phyloP scores from a whole-genome alignment of 2,888 invertebrate species.

The Mythimna pallens region DNA sequence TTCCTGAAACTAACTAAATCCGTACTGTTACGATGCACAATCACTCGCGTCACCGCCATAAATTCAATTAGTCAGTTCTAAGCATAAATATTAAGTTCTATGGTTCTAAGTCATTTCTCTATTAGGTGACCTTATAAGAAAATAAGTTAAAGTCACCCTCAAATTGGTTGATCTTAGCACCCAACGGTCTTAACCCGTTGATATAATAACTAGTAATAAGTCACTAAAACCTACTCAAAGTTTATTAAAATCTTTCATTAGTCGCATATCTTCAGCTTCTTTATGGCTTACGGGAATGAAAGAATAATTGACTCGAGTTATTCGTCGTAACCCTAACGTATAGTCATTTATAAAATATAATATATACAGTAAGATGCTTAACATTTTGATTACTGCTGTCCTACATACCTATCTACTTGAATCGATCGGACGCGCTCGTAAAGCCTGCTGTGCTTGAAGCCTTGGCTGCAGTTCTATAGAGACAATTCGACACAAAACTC shows the following conservation, averaged over 20 bases:
- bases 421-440: neutral
- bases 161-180: neutral
- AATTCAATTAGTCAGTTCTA: slow-evolving; percentile 5
- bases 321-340: slow-evolving; percentile 5
- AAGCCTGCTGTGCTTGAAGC: neutral
- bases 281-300: slow-evolving; percentile 16
- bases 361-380: neutral
- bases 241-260: slow-evolving; percentile 10
- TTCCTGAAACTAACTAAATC: neutral
- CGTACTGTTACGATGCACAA: slow-evolving; percentile 1
- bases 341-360: neutral
- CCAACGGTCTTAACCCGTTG: neutral
- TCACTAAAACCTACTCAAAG: neutral
- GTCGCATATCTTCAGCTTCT: slow-evolving; percentile 21
- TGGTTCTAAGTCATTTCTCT: neutral
- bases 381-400: neutral
- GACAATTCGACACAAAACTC: neutral
- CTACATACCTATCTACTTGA: neutral
- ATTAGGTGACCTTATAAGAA: neutral
- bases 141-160: neutral
- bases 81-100: neutral
- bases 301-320: slow-evolving; percentile 12
- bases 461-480: neutral
- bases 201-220: neutral
- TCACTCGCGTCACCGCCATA: slow-evolving; percentile 1